A percentile compares a stretch with the other conserved stretches of the same genome.
Conservation (phyloP, 1,140 invertebrate genomes). For the Dendrolimus punctatus region DNA sequence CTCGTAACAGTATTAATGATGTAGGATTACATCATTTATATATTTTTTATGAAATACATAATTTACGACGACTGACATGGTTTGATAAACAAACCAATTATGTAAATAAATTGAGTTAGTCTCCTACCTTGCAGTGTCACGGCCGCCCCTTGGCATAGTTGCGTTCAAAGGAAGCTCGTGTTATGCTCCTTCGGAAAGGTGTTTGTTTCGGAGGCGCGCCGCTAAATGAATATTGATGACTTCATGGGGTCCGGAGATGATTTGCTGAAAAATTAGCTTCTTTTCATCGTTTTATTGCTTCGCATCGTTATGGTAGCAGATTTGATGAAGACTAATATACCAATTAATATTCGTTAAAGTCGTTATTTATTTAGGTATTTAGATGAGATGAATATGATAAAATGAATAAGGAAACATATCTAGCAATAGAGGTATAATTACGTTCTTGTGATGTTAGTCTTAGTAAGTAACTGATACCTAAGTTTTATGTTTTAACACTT, state of each 20-base stretch:
- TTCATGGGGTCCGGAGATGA: constrained; percentile 65
- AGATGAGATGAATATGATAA: constrained; percentile 23
- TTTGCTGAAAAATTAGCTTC: constrained; percentile 68
- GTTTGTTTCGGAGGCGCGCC: constrained; percentile 66
- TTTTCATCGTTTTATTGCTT: constrained; percentile 66
- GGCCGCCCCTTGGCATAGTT: constrained; percentile 45
- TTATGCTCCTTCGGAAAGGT: constrained; percentile 54
- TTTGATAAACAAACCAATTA: constrained; percentile 63
- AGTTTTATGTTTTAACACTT: too few species aligned
- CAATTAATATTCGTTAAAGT: constrained; percentile 63
- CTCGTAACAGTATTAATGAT: too few species aligned
- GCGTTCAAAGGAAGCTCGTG: constrained; percentile 52
- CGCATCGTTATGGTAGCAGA: constrained; percentile 30
- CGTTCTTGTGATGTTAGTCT: too few species aligned
- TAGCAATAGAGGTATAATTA: too few species aligned
- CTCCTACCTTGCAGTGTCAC: constrained; percentile 23
- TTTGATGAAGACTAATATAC: constrained; percentile 65
- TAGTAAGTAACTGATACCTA: too few species aligned
- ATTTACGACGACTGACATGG: constrained; percentile 23
- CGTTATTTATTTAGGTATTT: constrained; percentile 47
- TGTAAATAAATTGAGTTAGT: constrained; percentile 66
- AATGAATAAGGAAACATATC: not conserved
- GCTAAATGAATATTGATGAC: constrained; percentile 70
- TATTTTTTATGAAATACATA: not conserved
- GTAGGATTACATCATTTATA: not conserved